Evolutionary conservation across 2,113 vertebrate genomes (phyloP), one percentile per base, ranked within the genome.

Genomic region (Boulengeromyrus knoepffleri): DNA sequence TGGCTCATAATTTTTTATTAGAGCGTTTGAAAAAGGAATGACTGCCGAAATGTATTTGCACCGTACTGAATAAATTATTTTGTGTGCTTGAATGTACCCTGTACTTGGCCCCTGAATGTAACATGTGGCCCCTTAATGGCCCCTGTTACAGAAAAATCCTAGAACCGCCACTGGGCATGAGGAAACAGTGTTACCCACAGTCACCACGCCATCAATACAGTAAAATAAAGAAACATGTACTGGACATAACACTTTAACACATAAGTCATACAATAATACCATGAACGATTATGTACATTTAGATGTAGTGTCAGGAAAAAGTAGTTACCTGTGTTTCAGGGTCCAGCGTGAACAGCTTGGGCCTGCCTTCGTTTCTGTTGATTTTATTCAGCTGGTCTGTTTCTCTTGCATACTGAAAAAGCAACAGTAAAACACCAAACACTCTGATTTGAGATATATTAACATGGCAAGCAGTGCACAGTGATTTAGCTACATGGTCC

Each of bases 311-410:
- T 88, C 5, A 42, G 31, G 56, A 45, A 45, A 39, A 47, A 88
- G 5, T 45, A 13, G 7, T 94, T 95, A 99, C 98, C 98, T 99
- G 98, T 31, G 97, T 98, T 92, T 99, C 99, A 0, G 97, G 96
- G 91, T 99, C 98, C 0, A 99, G 97, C 84, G 97, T 96, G 93
- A 98, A 98, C 86, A 99, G 97, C 93, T 98, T 99, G 91, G 97
- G 98, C 93, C 99, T 96, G 92, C 97, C 96, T 80, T 99, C 99
- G 8, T 97, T 98, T 93, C 98, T 97, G 95, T 97, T 98, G 90
- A 98, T 95, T 94, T 98, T 99, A 95, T 98, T 99, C 90, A 99
- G 94, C 91, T 99, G 98, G 89, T 99, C 99, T 0, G 98, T 99
- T 96, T 99, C 99, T 95, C 98, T 96, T 91, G 96, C 97, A 0